Evolutionary conservation across 2,888 invertebrate genomes (phyloP), one percentile per base, ranked within the genome.

Genomic region (Luperina testacea): DNA sequence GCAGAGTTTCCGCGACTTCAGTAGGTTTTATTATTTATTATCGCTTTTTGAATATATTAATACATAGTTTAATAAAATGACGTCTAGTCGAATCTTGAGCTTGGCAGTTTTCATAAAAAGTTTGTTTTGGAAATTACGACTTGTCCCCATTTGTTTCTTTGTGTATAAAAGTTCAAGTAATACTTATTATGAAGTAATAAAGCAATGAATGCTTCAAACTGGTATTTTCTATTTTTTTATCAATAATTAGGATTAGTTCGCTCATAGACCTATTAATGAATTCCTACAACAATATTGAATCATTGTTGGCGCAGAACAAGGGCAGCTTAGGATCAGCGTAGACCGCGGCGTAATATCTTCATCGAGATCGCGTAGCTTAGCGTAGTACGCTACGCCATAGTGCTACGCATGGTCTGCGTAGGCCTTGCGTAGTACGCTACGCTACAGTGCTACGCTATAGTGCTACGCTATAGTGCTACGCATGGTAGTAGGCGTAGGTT

Each of bases 151-250:
- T 90, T 89, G 92, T 94, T 94, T 93, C 91, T 90, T 90, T 91
- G 88, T 93, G 85, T 90, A 89, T 92, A 90, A 95, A 94, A 93
- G 91, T 92, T 92, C 93, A 94, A 94, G 94, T 95, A 90, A 86
- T 86, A 87, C 80, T 77, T 89, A 89, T 91, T 92, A 91, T 92
- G 87, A 91, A 91, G 72, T 89, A 94, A 94, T 94, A 94, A 94
- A 94, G 91, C 89, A 89, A 88, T 91, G 86, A 78, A 87, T 91
- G 90, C 90, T 89, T 91, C 76, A 78, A 87, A 59, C 27, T 65
- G 78, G 77, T 82, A 61, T 89, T 87, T 90, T 77, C 79, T 85
- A n/a, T 88, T 75, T 48, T 57, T 38, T 59, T 32, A n/a, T n/a
- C 61, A 27, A 32, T 51, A 27, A 32, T 51, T 13, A 8, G 27